Evolutionary conservation across 1,140 invertebrate species (phyloP), one percentile per base, ranked within the genome.

Genomic region (Drosophila tsacasi): DNA sequence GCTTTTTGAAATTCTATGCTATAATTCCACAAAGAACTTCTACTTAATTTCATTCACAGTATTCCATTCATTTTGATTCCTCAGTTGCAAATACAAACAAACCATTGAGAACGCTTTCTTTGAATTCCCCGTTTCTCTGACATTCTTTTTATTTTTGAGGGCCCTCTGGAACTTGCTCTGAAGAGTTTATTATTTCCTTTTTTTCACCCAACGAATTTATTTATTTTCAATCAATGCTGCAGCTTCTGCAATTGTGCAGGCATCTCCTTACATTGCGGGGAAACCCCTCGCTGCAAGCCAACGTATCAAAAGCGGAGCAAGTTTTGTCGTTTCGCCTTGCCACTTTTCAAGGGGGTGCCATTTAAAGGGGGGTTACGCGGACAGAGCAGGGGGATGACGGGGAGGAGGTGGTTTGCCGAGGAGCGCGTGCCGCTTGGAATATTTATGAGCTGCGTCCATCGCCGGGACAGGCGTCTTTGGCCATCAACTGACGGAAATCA

Each of bases 141-240:
- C 42, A 50, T 39, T 35, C 49, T 40, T 44, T 30, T 13, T 25
- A 15, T 21, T 27, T 17, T 32, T 50, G 27, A 15, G 32, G 23
- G 25, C 39, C 32, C 49, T 55, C 15, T 27, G n/a, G 15, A 60
- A 71, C 52, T 50, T 37, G 49, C 58, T 68, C 46, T 68, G 46
- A 61, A 19, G 21, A 73, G 15, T 44, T 42, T 47, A 40, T 47
- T 49, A 17, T 39, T 49, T 52, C 40, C 19, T 40, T 27, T 59
- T 21, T 39, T 30, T 12, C 2, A n/a, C 8, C 37, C 61, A 59
- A 66, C 58, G 66, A 73, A 86, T 82, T 87, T 83, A 87, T 87
- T 83, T 89, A 89, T 90, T 89, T 89, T 89, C 84, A 89, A 89
- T 89, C 84, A 89, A 84, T 84, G 77, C 60, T 57, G 58, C 65